Conservation (phyloP, 2,113 vertebrate species). For the Pelmatolapia mariae region DNA sequence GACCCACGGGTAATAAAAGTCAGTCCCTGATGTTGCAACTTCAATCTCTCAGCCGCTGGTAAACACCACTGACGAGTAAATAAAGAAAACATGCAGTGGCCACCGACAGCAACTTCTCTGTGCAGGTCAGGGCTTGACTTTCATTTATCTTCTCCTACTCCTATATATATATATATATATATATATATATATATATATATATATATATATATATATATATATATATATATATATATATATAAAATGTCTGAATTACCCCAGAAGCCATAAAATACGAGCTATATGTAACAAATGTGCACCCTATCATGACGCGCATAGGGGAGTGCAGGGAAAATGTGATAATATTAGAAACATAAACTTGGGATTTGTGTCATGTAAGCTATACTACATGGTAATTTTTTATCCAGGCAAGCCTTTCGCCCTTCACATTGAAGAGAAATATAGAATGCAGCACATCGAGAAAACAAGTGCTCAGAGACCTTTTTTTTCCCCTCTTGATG, state of each 20-base stretch:
- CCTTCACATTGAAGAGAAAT: conserved; percentile 31
- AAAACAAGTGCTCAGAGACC: background rate
- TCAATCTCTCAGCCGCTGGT: conserved; percentile 45
- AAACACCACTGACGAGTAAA: conserved; percentile 56
- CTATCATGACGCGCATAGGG: background rate
- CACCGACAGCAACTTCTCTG: background rate
- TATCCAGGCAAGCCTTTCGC: background rate
- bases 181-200: background rate
- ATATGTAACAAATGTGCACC: background rate
- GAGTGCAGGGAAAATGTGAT: background rate
- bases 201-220: background rate
- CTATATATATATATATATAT: background rate
- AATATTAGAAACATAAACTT: conserved; percentile 38
- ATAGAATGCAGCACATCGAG: background rate
- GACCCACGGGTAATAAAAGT: conserved; percentile 49
- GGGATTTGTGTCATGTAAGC: conserved; percentile 15
- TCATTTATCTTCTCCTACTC: conserved; percentile 9
- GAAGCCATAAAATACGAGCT: background rate
- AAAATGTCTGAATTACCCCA: background rate
- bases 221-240: no score
- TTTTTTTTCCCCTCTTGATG: background rate
- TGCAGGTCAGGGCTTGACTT: background rate
- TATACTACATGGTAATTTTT: background rate
- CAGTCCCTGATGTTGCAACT: conserved; percentile 31
- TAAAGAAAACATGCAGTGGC: conserved; percentile 39